Base-by-base conservation (phyloP, 2,888 invertebrate species). In the Calameuta filiformis region DNA sequence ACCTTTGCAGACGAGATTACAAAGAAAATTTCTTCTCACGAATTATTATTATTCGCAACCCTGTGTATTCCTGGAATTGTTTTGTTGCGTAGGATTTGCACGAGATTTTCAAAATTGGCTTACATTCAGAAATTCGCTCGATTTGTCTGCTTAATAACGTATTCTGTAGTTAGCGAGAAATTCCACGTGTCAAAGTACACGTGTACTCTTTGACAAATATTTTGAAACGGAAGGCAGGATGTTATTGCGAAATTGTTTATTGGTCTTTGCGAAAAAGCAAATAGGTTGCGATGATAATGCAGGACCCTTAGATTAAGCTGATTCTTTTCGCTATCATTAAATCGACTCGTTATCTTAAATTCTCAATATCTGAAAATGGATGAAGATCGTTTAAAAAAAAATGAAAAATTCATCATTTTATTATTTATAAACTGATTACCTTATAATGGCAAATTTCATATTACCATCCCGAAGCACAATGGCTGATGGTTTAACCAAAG, bases 401-500 rank as follows among this genome's bases (percentile, higher is more conserved):
- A 35, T 35, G 12, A 3, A 15, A 23, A 56, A 23, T 56, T 1
- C 0, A 2, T 56, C 23, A 15, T 23, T 23, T 56, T 9, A 23
- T 56, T 56, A 23, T 56, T 56, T 1, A 9, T 6, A 56, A 56
- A 68, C 30, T 30, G n/a, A 31, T 11, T 33, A 82, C 82, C 82
- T 82, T 69, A 83, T 78, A 11, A 83, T 82, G 3, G 82, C 81
- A 33, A 83, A 82, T 78, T 82, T 81, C 9, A 82, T 77, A 76
- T 82, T 79, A 74, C 80, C 79, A n/a, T 82, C 80, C n/a, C 81
- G 80, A n/a, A 83, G 71, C 73, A 83, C 79, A 71, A 83, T 82
- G 74, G 81, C 83, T 56, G 82, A 79, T 68, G 82, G 82, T 80
- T 82, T 81, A 33, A 69, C 6, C 73, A 75, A 73, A 79, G 75